Evolutionary conservation across 2,797 vertebrate species (phyloP).

Genomic region (Pseudochirops cupreus): DNA sequence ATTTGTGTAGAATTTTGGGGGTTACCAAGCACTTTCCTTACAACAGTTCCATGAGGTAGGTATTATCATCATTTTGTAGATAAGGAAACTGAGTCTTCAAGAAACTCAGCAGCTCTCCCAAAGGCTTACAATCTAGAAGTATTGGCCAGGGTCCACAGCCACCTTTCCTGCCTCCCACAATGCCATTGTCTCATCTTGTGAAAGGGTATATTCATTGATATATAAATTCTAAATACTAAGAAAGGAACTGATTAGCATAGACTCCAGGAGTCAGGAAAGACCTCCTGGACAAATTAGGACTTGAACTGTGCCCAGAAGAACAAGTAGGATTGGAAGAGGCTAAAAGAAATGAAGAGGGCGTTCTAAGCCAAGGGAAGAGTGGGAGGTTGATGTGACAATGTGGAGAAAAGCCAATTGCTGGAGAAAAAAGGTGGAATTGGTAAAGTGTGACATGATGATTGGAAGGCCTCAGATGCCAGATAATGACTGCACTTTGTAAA

Average conservation of each 20-base stretch:
- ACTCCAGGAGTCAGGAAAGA: not conserved
- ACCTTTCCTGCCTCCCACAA: not conserved
- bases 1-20: not conserved
- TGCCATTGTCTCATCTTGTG: not conserved
- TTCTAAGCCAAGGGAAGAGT: not conserved
- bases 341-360: not conserved
- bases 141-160: not conserved
- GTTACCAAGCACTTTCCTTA: not conserved
- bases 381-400: not conserved
- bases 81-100: not conserved
- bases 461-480: not conserved
- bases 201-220: not conserved
- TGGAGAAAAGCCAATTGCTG: not conserved
- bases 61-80: not conserved
- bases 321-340: not conserved
- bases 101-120: not conserved
- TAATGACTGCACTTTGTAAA: not conserved
- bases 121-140: not conserved
- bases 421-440: not conserved
- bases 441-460: not conserved
- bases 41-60: not conserved
- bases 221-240: not conserved
- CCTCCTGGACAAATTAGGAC: not conserved
- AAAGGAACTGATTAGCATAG: not conserved
- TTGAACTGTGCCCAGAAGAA: not conserved